Percentiles rank a stretch among this genome's conserved stretches.
Evolutionary conservation across 2,797 vertebrate species (phyloP).

Genomic region (Neomorphus geoffroyi): DNA sequence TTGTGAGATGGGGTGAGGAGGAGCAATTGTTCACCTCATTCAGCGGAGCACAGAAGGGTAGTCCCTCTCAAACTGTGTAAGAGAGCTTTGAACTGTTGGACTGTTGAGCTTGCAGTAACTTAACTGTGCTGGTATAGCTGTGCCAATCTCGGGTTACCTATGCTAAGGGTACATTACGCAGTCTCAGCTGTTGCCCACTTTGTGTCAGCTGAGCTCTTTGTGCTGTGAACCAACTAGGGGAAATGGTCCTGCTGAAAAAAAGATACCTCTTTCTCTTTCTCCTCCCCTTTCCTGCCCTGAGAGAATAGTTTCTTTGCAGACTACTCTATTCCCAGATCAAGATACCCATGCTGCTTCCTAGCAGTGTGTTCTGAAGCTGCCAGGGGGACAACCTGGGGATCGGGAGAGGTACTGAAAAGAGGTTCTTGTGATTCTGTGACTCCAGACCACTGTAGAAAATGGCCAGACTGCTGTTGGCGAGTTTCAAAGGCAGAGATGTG

Average conservation of each 20-base stretch:
- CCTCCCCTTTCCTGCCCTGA: neutral
- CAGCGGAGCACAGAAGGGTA: neutral
- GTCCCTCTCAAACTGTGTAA: neutral
- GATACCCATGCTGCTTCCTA: neutral
- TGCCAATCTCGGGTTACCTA: neutral
- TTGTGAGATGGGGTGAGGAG: neutral
- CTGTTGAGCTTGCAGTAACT: neutral
- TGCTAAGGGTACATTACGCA: neutral
- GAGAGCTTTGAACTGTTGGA: neutral
- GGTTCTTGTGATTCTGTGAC: neutral
- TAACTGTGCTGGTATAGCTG: neutral
- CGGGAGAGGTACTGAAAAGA: neutral
- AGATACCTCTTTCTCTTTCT: neutral
- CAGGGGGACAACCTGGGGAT: neutral
- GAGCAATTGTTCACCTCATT: neutral
- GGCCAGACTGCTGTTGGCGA: neutral
- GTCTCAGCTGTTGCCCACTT: neutral
- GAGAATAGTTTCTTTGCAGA: neutral
- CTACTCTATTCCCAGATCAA: neutral
- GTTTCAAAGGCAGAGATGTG: neutral
- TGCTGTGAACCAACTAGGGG: neutral
- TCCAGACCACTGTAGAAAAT: neutral
- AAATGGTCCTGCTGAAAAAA: conserved; percentile 10
- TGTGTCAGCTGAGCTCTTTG: neutral
- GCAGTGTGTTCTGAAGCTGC: neutral